A percentile compares a stretch with the other conserved stretches of the same genome.
Evolutionary conservation across 2,797 vertebrate species (phyloP).

Genomic region (Xenopus petersii): DNA sequence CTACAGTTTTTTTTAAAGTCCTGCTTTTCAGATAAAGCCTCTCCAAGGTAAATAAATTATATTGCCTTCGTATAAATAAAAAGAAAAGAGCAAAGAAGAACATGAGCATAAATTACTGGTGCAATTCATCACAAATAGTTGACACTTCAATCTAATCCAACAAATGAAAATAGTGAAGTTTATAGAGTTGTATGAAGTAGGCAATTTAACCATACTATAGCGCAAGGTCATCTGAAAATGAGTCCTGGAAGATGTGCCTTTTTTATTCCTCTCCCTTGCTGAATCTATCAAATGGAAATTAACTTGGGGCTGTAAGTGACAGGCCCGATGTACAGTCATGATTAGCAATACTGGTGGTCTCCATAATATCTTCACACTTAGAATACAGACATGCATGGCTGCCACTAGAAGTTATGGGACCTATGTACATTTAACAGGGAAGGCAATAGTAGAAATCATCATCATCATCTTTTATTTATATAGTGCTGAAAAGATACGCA

Average conservation of each 20-base stretch:
- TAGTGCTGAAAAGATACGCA: no score
- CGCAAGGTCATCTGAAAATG: constrained; percentile 71
- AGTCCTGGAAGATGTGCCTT: constrained; percentile 61
- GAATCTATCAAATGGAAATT: constrained; percentile 60
- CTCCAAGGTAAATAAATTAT: constrained; percentile 69
- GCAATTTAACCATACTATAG: constrained; percentile 71
- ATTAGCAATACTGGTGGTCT: constrained; percentile 17
- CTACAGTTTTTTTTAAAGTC: constrained; percentile 37
- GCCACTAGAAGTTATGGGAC: no score
- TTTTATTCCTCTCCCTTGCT: constrained; percentile 59
- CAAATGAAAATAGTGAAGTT: constrained; percentile 78
- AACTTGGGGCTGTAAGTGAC: constrained; percentile 60
- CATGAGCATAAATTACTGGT: constrained; percentile 73
- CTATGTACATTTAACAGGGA: no score
- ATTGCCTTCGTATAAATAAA: constrained; percentile 67
- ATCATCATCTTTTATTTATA: no score
- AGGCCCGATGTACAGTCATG: constrained; percentile 30
- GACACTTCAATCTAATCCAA: constrained; percentile 79
- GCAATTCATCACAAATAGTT: constrained; percentile 72
- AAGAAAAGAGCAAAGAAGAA: constrained; percentile 72
- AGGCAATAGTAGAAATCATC: no score
- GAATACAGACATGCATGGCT: no score
- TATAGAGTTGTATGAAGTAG: constrained; percentile 78
- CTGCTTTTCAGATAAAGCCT: constrained; percentile 54
- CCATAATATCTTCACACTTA: no score